These are phyloP conservation scores for Himalopsyche tibetana DNA, from an alignment of 2,888 invertebrate species.

Conservation along the genomic window DNA sequence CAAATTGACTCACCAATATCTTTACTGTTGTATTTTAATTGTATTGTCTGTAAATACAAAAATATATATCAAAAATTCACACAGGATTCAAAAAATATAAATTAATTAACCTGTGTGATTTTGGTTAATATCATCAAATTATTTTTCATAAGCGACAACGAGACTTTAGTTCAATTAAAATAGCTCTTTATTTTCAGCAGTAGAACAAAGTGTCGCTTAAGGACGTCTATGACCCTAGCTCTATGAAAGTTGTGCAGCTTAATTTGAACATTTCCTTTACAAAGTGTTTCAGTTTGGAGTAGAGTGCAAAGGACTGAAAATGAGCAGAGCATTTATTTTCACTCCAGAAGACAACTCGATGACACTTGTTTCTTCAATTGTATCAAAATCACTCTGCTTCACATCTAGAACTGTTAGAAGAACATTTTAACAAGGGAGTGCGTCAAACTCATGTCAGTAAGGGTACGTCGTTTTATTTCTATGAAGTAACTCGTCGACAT, in stretches of 20 bases:
- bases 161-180: no score
- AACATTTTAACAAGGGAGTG: background rate
- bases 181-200: background rate
- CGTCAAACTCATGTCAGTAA: background rate
- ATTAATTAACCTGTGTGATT: no score
- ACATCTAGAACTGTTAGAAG: background rate
- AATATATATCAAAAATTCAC: no score
- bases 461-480: no score
- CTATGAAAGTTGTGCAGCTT: constrained; percentile 29
- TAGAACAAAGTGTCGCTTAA: background rate
- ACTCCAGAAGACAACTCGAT: constrained; percentile 27
- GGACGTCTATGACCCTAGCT: background rate
- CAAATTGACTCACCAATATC: no score
- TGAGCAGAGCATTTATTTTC: constrained; percentile 40
- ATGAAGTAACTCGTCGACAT: no score
- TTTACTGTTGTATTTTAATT: no score
- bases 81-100: no score
- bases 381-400: constrained; percentile 39
- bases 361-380: constrained; percentile 43
- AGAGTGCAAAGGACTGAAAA: constrained; percentile 13
- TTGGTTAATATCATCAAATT: no score
- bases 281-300: constrained; percentile 25
- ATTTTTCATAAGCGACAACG: no score
- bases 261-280: constrained; percentile 23
- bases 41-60: no score